A percentile compares a stretch with the other conserved stretches of the same genome.
Evolutionary conservation across 2,888 invertebrate genomes (phyloP).

Genomic region (Lysandra bellargus): DNA sequence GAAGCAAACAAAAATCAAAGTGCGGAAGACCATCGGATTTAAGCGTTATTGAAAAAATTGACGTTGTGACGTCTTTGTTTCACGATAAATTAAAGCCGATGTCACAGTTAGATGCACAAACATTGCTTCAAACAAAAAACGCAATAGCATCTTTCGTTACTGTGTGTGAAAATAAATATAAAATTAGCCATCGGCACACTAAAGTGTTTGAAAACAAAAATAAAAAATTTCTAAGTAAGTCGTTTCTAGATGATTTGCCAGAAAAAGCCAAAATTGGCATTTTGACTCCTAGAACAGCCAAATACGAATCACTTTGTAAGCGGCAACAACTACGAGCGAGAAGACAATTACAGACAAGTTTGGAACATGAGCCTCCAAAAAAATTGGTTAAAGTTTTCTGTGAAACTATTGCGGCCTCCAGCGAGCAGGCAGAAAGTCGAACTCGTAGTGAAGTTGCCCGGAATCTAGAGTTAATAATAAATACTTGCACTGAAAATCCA

Average conservation of each 20-base stretch:
- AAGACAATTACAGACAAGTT: background rate
- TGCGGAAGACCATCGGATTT: background rate
- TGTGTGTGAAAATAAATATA: background rate
- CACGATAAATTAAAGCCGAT: background rate
- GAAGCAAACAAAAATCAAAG: background rate
- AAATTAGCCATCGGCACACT: background rate
- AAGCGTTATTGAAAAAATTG: background rate
- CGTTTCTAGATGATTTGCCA: background rate
- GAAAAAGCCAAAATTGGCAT: background rate
- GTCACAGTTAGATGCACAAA: background rate
- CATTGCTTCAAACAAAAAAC: background rate
- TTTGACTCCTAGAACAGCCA: background rate
- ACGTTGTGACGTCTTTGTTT: background rate
- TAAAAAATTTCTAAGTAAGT: background rate
- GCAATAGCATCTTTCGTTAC: background rate
- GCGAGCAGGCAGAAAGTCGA: background rate
- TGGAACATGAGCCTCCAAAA: background rate
- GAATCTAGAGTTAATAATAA: background rate
- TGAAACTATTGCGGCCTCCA: background rate
- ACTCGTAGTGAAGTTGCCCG: background rate
- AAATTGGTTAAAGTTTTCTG: background rate
- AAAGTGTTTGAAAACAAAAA: background rate
- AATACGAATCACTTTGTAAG: background rate
- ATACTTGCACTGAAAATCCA: background rate
- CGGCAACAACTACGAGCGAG: background rate